Conservation (phyloP, 2,888 invertebrate genomes). For the Lithophane socia region DNA sequence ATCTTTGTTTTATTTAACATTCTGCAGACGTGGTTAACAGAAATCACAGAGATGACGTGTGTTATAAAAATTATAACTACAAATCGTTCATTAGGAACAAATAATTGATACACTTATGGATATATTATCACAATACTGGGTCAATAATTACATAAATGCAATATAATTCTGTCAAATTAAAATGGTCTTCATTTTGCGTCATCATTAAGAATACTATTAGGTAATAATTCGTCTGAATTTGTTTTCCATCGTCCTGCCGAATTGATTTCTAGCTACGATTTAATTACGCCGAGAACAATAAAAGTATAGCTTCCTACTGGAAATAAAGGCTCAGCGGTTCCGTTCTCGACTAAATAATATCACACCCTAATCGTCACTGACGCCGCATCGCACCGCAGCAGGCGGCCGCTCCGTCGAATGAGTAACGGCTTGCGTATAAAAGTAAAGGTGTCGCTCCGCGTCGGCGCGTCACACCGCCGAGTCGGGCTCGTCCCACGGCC, state of each 20-base stretch:
- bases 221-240: conserved; percentile 34
- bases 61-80: conserved; percentile 40
- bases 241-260: conserved; percentile 44
- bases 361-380: conserved; percentile 37
- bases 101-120: conserved; percentile 75
- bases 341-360: conserved; percentile 47
- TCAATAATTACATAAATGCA: conserved; percentile 82
- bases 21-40: conserved; percentile 55
- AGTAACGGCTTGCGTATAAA: conserved; percentile 19
- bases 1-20: conserved; percentile 63
- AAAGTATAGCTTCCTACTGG: conserved; percentile 56
- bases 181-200: conserved; percentile 66
- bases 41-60: conserved; percentile 37
- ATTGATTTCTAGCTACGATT: conserved; percentile 50
- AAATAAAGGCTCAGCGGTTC: conserved; percentile 52
- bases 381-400: conserved; percentile 12
- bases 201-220: conserved; percentile 15
- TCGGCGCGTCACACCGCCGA: conserved; percentile 82
- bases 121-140: conserved; percentile 81
- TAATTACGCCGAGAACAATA: conserved; percentile 52
- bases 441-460: neutral
- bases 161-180: conserved; percentile 66
- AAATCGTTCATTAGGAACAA: conserved; percentile 50
- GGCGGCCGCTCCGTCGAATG: conserved; percentile 16
- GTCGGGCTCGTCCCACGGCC: conserved; percentile 89